phyloP scores from a whole-genome alignment of 2,797 vertebrate genomes.

The Coluber constrictor region DNA sequence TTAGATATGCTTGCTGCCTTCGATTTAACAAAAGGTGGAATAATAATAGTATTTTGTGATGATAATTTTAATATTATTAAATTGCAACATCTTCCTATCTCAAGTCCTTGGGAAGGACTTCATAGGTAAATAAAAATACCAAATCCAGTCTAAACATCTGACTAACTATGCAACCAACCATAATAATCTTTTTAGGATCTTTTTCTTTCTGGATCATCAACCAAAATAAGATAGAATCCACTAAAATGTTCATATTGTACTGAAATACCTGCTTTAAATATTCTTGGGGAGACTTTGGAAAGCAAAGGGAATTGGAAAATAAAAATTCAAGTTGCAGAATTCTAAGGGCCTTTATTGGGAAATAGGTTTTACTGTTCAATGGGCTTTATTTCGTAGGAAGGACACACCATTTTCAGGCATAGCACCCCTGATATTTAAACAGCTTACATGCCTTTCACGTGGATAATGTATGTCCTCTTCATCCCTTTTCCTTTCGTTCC shows the following conservation, averaged over 20 bases:
- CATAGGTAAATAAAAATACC: neutral
- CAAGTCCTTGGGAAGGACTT: neutral
- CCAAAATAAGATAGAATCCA: neutral
- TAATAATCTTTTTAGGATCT: neutral
- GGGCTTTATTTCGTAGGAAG: neutral
- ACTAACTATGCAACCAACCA: neutral
- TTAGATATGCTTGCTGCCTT: neutral
- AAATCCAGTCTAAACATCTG: neutral
- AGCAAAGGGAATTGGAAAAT: neutral
- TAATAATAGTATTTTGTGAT: neutral
- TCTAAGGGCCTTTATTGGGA: neutral
- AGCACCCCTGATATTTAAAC: neutral
- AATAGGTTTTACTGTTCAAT: neutral
- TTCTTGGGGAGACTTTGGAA: neutral
- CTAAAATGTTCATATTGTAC: neutral
- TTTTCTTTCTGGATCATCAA: neutral
- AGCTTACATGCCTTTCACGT: slow-evolving; percentile 30
- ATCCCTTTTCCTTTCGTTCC: slow-evolving; percentile 41
- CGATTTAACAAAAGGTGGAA: neutral
- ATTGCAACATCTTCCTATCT: neutral
- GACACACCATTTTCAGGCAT: neutral
- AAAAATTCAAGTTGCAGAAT: neutral
- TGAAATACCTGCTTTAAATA: neutral
- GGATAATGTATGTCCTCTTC: slow-evolving; percentile 33
- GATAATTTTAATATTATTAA: neutral